Conservation (phyloP, 2,113 vertebrate genomes). For the Chiloscyllium plagiosum region DNA sequence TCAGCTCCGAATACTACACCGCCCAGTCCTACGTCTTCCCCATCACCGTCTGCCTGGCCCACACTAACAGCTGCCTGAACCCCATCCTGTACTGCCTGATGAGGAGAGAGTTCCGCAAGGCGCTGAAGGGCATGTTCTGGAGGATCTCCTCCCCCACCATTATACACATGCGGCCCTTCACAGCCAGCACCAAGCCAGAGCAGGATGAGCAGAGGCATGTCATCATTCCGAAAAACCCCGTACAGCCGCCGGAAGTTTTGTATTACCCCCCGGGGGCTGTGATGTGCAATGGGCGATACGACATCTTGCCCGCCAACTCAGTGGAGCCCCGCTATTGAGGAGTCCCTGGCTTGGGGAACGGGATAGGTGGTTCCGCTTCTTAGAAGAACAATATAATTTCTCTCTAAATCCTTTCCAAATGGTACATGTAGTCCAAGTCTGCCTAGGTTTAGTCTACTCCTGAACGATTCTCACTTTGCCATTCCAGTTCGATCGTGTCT, state of each 20-base stretch:
- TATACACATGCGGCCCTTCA: constrained; percentile 73
- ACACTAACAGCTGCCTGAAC: constrained; percentile 95
- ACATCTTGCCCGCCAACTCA: constrained; percentile 67
- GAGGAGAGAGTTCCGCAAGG: constrained; percentile 86
- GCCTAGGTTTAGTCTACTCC: not conserved
- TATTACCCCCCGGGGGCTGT: constrained; percentile 79
- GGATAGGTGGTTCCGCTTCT: not conserved
- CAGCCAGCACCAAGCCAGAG: constrained; percentile 74
- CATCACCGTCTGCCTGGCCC: constrained; percentile 84
- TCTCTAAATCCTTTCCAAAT: not conserved
- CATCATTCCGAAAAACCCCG: constrained; percentile 47
- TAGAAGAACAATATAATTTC: not conserved
- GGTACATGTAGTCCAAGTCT: not conserved
- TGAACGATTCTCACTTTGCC: not conserved
- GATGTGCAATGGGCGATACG: constrained; percentile 64
- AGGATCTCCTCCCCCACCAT: constrained; percentile 70
- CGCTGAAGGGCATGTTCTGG: constrained; percentile 80
- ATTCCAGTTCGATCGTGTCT: not conserved
- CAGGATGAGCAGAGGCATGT: constrained; percentile 61
- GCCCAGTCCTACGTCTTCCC: constrained; percentile 86
- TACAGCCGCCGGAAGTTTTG: constrained; percentile 55
- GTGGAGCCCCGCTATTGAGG: constrained; percentile 47
- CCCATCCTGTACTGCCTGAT: constrained; percentile 89
- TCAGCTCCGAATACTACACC: constrained; percentile 81
- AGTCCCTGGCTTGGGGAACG: not conserved